Evolutionary conservation across 2,113 vertebrate genomes (phyloP).

Genomic region (Sapajus apella): DNA sequence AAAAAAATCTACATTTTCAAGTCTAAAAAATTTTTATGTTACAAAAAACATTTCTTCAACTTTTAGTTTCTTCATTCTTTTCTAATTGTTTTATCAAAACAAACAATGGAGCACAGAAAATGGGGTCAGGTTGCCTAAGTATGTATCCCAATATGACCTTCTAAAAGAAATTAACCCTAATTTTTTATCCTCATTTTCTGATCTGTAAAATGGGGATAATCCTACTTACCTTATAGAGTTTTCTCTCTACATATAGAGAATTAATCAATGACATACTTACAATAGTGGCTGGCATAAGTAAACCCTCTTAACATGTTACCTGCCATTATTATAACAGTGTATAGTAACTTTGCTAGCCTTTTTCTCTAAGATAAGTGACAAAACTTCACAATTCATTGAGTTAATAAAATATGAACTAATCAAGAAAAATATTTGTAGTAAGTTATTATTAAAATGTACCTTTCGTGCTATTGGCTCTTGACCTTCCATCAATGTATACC

Average conservation of each 20-base stretch:
- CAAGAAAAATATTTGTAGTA: constrained; percentile 6
- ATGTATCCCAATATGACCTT: not conserved
- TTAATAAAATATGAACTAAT: constrained; percentile 19
- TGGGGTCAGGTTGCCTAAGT: not conserved
- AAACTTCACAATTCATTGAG: not conserved
- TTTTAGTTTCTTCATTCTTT: not conserved
- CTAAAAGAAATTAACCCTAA: not conserved
- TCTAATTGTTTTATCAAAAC: not conserved
- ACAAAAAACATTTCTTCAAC: not conserved
- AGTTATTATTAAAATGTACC: constrained; percentile 83
- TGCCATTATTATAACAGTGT: not conserved
- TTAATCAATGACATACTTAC: not conserved
- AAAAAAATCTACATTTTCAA: not conserved
- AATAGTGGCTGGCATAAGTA: not conserved
- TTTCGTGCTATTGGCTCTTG: constrained; percentile 98
- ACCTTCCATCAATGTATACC: constrained; percentile 94
- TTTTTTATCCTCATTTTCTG: not conserved
- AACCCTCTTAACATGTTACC: not conserved
- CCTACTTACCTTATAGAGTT: not conserved
- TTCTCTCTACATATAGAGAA: not conserved
- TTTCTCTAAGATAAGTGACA: not conserved
- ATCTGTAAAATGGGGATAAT: not conserved
- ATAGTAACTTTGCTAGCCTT: not conserved
- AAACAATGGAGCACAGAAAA: not conserved
- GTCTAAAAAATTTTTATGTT: constrained; percentile 13